phyloP scores from a whole-genome alignment of 2,113 vertebrate species.

The Myocastor coypus region DNA sequence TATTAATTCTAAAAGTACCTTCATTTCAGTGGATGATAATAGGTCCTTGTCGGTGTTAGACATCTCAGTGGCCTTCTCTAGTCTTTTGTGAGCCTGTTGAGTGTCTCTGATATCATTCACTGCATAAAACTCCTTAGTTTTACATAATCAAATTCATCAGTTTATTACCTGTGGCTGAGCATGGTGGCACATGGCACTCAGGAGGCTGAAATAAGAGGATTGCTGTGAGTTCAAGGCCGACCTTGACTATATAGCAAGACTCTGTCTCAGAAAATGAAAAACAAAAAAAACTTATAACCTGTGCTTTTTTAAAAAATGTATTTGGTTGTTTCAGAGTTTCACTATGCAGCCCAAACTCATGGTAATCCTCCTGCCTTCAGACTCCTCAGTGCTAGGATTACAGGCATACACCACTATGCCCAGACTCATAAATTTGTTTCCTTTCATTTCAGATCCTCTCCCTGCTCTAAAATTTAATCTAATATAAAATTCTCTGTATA shows the following conservation, averaged over 20 bases:
- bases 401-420: too few species aligned
- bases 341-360: too few species aligned
- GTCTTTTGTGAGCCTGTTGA: neutral
- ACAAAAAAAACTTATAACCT: too few species aligned
- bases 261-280: neutral
- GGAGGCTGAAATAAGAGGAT: neutral
- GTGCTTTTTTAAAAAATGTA: neutral
- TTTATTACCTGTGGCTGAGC: neutral
- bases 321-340: too few species aligned
- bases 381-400: too few species aligned
- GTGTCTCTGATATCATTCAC: neutral
- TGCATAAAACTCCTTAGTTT: neutral
- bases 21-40: neutral
- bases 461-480: too few species aligned
- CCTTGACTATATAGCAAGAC: neutral
- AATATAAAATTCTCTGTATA: too few species aligned
- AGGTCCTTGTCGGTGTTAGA: neutral
- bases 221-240: neutral
- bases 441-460: too few species aligned
- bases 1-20: neutral
- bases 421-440: too few species aligned
- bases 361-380: too few species aligned
- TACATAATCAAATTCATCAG: neutral
- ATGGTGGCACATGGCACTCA: neutral
- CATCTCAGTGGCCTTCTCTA: neutral